Base-by-base conservation (phyloP, 23 tunicate genomes). In the Phallusia fumigata region DNA sequence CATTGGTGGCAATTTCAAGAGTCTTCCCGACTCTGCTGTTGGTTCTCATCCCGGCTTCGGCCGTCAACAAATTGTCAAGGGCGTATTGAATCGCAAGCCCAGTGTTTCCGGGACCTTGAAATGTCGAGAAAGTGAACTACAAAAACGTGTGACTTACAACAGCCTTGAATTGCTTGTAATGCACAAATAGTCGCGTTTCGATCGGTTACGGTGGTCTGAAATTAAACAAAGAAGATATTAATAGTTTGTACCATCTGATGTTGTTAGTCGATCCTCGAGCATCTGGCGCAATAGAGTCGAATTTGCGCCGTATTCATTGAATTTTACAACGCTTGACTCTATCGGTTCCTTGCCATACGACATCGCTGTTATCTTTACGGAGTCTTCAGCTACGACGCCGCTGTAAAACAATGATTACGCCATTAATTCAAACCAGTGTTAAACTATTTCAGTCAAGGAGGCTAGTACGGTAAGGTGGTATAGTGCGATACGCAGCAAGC, bases 331-430 rank as follows among this genome's bases (percentile, higher is more conserved):
- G 28, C 69, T 58, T 22, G 69, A 58, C 13, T 58, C 69, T 21
- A 58, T 24, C 8, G 69, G 69, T 58, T 58, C 16, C 26, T 24
- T 24, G 28, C 69, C 28, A 58, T 6, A 58, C 15, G 26, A 58
- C 69, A 58, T 58, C 8, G 69, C 16, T 24, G 69, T 21, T 21
- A 58, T 24, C 69, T 58, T 58, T 16, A 22, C 69, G 3, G 69
- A 22, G 69, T 58, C 69, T 58, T 58, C 69, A 22, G 69, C 69
- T 58, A 58, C 13, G 3, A 58, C 69, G 15, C 69, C 69, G 69
- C 69, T 58, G 16, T 58, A 24, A 58, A 5, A 40, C 47, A 40
- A 10, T 40, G 10, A 40, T 40, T 40, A 10, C 47, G 47, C 5
- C 10, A 40, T 40, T 5, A 3, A 40, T 3, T 3, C 8, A 40